Evolutionary conservation across 1,140 invertebrate species (phyloP).

Genomic region (Xylocopa sonorina): DNA sequence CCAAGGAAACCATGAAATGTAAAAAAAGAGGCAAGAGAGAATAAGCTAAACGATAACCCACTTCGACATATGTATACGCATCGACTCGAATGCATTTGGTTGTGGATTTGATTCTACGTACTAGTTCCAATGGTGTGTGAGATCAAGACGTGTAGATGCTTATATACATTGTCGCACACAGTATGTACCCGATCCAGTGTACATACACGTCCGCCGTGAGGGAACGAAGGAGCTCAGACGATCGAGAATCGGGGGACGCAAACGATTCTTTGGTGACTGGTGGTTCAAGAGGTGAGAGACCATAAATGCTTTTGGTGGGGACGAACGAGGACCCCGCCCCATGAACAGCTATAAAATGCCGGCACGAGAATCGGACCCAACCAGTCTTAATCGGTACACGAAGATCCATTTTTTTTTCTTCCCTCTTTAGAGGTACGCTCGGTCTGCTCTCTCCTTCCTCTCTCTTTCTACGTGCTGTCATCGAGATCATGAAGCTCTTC

Average conservation of each 20-base stretch:
- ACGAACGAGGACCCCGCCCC: slow-evolving; percentile 74
- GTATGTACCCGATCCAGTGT: slow-evolving; percentile 2
- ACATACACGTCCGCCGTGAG: background rate
- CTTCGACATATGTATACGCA: slow-evolving; percentile 18
- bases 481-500: slow-evolving; percentile 76
- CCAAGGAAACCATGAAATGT: background rate
- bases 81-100: slow-evolving; percentile 23
- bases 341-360: slow-evolving; percentile 77
- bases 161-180: background rate
- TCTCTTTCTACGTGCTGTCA: background rate
- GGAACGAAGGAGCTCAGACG: slow-evolving; percentile 1
- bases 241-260: slow-evolving; percentile 32
- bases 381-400: slow-evolving; percentile 78
- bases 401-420: slow-evolving; percentile 61
- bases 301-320: slow-evolving; percentile 52
- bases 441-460: slow-evolving; percentile 21
- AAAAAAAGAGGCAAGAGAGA: background rate
- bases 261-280: slow-evolving; percentile 64
- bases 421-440: slow-evolving; percentile 1
- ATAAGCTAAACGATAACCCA: slow-evolving; percentile 26
- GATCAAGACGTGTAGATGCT: too few species aligned
- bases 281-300: slow-evolving; percentile 67
- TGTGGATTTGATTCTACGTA: slow-evolving; percentile 30
- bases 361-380: slow-evolving; percentile 73
- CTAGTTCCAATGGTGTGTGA: background rate